Evolutionary conservation across 2,888 invertebrate genomes (phyloP).

Genomic region (Dione juno): DNA sequence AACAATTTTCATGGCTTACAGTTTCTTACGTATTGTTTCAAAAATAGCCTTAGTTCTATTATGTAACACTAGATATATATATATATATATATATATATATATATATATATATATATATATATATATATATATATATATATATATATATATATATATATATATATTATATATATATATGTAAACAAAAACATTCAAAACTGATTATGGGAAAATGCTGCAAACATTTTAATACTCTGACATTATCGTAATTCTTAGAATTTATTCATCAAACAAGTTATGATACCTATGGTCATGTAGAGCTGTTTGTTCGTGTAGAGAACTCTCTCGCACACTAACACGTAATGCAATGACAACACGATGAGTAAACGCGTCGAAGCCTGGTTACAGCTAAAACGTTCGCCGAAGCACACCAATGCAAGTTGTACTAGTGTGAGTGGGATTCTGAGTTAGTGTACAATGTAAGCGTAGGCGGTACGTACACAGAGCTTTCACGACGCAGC

Average conservation of each 20-base stretch:
- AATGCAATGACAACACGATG: slow-evolving; percentile 48
- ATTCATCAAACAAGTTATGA: slow-evolving; percentile 75
- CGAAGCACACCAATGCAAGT: slow-evolving; percentile 27
- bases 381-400: slow-evolving; percentile 41
- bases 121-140: no score
- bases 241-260: slow-evolving; percentile 75
- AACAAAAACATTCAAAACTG: slow-evolving; percentile 54
- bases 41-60: slow-evolving; percentile 13
- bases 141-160: no score
- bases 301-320: slow-evolving; percentile 14
- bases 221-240: slow-evolving; percentile 59
- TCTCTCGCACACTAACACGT: slow-evolving; percentile 53
- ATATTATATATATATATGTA: slow-evolving; percentile 38
- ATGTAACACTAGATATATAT: slow-evolving; percentile 5
- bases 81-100: no score
- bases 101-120: no score
- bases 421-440: slow-evolving; percentile 37
- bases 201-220: slow-evolving; percentile 58
- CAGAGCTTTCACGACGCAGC: slow-evolving; percentile 80
- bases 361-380: slow-evolving; percentile 52
- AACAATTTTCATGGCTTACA: not conserved
- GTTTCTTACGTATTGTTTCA: not conserved
- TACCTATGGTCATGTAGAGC: slow-evolving; percentile 43
- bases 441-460: slow-evolving; percentile 41
- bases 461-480: slow-evolving; percentile 54